Conservation (phyloP, 2,113 vertebrate species). For the Brachyhypopomus occidentalis region DNA sequence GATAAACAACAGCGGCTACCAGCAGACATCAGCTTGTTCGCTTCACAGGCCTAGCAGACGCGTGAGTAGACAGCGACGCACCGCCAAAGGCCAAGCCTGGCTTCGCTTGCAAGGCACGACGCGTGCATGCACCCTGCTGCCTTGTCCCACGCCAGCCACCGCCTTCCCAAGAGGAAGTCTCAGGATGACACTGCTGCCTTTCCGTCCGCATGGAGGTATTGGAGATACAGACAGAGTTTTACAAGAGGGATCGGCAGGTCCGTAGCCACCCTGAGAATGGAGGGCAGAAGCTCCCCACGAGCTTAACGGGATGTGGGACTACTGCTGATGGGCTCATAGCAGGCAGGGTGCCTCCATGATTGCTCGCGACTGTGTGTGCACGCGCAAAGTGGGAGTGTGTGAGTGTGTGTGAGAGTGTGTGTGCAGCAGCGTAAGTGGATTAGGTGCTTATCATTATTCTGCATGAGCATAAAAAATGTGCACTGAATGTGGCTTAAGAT, state of each 20-base stretch:
- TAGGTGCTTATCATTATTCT: slow-evolving; percentile 42
- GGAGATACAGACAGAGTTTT: slow-evolving; percentile 49
- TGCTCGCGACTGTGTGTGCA: too few species aligned
- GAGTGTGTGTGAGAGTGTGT: slow-evolving; percentile 8
- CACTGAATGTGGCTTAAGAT: background rate
- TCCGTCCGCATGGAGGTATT: slow-evolving; percentile 47
- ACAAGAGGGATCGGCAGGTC: slow-evolving; percentile 44
- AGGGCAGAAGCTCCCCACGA: slow-evolving; percentile 38
- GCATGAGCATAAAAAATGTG: slow-evolving; percentile 18
- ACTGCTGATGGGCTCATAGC: slow-evolving; percentile 33
- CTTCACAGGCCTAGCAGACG: background rate
- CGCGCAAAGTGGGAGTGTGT: background rate
- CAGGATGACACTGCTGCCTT: slow-evolving; percentile 48
- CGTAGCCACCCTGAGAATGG: slow-evolving; percentile 40
- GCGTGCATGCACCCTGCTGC: background rate
- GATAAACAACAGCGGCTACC: background rate
- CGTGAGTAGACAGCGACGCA: slow-evolving; percentile 13
- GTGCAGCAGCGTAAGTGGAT: slow-evolving; percentile 16
- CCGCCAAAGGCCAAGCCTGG: slow-evolving; percentile 23
- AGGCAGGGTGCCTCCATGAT: slow-evolving; percentile 18
- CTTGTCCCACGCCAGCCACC: slow-evolving; percentile 25
- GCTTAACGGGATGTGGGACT: slow-evolving; percentile 46
- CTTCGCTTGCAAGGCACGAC: background rate
- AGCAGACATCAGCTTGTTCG: slow-evolving; percentile 28
- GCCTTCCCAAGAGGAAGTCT: slow-evolving; percentile 55